phyloP scores from a whole-genome alignment of 2,888 invertebrate species.

The Caenorhabditis parvicauda region DNA sequence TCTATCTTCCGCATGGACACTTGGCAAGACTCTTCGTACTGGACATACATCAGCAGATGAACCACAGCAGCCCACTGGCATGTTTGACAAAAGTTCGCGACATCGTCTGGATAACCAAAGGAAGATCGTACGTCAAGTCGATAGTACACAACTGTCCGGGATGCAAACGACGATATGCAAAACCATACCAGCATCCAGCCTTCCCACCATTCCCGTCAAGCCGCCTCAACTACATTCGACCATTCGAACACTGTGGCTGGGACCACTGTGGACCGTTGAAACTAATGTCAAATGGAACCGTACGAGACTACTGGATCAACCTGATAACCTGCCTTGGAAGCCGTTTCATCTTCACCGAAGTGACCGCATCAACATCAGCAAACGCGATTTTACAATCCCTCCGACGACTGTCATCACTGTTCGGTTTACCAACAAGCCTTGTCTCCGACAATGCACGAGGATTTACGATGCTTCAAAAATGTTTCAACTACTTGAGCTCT shows the following conservation, averaged over 20 bases:
- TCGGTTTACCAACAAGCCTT: slow-evolving; percentile 3
- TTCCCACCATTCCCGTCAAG: slow-evolving; percentile 60
- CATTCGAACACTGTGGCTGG: slow-evolving; percentile 53
- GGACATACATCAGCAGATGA: background rate
- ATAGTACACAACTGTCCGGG: slow-evolving; percentile 46
- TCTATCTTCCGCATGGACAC: background rate
- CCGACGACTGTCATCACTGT: slow-evolving; percentile 1
- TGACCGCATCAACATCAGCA: background rate
- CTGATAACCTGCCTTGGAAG: slow-evolving; percentile 9
- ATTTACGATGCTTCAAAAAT: background rate
- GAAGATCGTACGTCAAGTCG: background rate
- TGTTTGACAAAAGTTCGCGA: background rate
- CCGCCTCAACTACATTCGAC: slow-evolving; percentile 38
- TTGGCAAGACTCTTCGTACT: background rate
- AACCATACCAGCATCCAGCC: slow-evolving; percentile 35
- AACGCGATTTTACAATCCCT: background rate
- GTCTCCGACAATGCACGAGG: slow-evolving; percentile 7
- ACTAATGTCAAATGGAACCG: slow-evolving; percentile 7
- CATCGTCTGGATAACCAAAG: background rate
- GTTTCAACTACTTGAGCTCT: background rate
- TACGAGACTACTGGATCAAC: slow-evolving; percentile 4
- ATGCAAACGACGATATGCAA: slow-evolving; percentile 45
- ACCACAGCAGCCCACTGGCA: background rate
- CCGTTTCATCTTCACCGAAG: slow-evolving; percentile 3
- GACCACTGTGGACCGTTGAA: slow-evolving; percentile 61